A percentile compares a stretch with the other conserved stretches of the same genome.
phyloP scores from a whole-genome alignment of 1,140 invertebrate species.

The Temnothorax curvispinosus region DNA sequence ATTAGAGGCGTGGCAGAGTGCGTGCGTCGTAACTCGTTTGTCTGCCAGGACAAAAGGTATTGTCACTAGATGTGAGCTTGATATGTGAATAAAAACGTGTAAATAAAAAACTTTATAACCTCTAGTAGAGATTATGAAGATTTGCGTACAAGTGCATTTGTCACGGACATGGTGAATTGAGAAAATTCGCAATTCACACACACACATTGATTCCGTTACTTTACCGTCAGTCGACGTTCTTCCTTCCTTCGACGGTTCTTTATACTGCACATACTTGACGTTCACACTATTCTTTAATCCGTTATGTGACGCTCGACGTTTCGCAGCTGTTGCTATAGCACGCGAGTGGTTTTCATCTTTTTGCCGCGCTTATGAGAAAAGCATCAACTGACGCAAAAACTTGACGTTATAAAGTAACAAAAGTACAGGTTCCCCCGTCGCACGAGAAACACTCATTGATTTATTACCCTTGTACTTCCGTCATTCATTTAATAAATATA shows the following conservation, averaged over 20 bases:
- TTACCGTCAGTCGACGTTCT: not conserved
- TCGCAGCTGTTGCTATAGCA: slow-evolving; percentile 57
- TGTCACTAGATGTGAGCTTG: not conserved
- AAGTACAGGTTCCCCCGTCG: slow-evolving; percentile 14
- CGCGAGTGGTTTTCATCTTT: slow-evolving; percentile 46
- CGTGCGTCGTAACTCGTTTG: not conserved
- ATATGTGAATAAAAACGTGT: not conserved
- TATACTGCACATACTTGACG: slow-evolving; percentile 20
- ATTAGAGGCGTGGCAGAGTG: not conserved
- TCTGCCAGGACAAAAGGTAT: not conserved
- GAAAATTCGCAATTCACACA: not conserved
- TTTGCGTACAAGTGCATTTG: not conserved
- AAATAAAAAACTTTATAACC: not conserved
- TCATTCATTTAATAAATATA: slow-evolving; percentile 46
- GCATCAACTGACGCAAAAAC: slow-evolving; percentile 53
- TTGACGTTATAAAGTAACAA: slow-evolving; percentile 40
- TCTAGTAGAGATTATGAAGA: not conserved
- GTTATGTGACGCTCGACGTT: slow-evolving; percentile 55
- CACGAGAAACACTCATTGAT: slow-evolving; percentile 37
- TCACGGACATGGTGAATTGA: not conserved
- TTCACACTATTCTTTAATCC: slow-evolving; percentile 50
- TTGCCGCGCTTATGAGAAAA: slow-evolving; percentile 49
- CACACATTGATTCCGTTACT: slow-evolving; percentile 19
- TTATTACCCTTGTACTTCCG: slow-evolving; percentile 28
- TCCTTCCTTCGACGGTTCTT: slow-evolving; percentile 6